These are phyloP conservation scores for Microcebus lehilahytsara DNA, from an alignment of 2,113 vertebrate species.

Conservation along the genomic window DNA sequence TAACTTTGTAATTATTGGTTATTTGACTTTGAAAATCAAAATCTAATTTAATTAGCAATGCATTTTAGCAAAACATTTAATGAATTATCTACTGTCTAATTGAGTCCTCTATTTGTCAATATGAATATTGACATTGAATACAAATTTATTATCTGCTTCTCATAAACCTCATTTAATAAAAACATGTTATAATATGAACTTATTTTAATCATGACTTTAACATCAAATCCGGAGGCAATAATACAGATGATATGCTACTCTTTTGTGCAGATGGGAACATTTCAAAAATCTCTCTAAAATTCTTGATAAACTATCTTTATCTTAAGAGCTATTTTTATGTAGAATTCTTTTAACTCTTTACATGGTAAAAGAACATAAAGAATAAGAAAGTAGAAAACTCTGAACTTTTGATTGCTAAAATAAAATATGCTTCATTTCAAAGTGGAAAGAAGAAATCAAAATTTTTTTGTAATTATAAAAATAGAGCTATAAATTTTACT, in stretches of 20 bases:
- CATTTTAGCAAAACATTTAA: not conserved
- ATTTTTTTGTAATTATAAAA: not conserved
- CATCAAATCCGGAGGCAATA: not conserved
- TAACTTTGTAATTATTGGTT: not conserved
- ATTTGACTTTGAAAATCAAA: slow-evolving; percentile 30
- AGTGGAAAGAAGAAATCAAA: not conserved
- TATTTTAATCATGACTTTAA: slow-evolving; percentile 18
- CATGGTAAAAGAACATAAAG: not conserved
- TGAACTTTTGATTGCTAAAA: not conserved
- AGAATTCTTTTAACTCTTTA: not conserved
- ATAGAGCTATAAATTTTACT: not conserved
- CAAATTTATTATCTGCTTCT: not conserved
- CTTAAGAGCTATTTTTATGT: not conserved
- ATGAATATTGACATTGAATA: not conserved
- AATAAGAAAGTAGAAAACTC: not conserved
- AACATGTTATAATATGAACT: not conserved
- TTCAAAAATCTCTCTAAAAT: not conserved
- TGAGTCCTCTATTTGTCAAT: not conserved
- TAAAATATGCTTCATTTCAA: not conserved
- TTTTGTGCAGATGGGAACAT: not conserved
- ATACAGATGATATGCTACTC: not conserved
- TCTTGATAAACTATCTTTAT: not conserved
- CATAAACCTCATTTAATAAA: not conserved
- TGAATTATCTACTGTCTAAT: not conserved
- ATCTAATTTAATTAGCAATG: not conserved